Evolutionary conservation across 2,113 vertebrate species (phyloP).

Genomic region (Phyllostomus discolor): DNA sequence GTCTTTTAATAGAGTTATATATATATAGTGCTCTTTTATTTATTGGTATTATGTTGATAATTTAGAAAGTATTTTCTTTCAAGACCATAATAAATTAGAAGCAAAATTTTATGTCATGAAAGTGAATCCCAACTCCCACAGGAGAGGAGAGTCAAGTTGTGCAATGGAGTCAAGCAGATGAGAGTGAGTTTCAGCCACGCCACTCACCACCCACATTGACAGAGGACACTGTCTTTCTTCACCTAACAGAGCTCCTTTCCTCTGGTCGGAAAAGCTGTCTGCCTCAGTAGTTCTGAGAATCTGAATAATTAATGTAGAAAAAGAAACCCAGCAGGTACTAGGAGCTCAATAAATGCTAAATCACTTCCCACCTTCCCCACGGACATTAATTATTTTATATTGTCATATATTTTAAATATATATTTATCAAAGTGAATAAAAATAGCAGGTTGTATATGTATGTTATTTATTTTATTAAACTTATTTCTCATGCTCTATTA

Average conservation of each 20-base stretch:
- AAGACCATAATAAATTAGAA: neutral
- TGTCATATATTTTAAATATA: neutral
- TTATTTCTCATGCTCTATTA: neutral
- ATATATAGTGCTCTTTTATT: neutral
- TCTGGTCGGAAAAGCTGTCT: neutral
- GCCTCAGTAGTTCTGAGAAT: neutral
- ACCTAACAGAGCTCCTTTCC: too few relatives aligned
- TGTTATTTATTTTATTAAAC: neutral
- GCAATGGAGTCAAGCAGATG: neutral
- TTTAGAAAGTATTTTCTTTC: neutral
- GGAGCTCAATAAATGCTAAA: neutral
- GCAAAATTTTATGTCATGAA: neutral
- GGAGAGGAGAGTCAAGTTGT: neutral
- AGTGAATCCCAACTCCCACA: neutral
- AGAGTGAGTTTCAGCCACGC: fast-evolving
- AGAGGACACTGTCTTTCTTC: neutral
- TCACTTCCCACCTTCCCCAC: neutral
- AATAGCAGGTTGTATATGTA: neutral
- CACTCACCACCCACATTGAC: neutral
- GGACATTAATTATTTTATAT: neutral
- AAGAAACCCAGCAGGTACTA: neutral
- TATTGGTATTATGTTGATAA: neutral
- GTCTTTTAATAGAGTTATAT: neutral
- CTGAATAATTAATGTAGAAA: neutral
- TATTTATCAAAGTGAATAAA: neutral